These are phyloP conservation scores for Metalampra italica DNA, from an alignment of 2,888 invertebrate species.

Conservation along the genomic window DNA sequence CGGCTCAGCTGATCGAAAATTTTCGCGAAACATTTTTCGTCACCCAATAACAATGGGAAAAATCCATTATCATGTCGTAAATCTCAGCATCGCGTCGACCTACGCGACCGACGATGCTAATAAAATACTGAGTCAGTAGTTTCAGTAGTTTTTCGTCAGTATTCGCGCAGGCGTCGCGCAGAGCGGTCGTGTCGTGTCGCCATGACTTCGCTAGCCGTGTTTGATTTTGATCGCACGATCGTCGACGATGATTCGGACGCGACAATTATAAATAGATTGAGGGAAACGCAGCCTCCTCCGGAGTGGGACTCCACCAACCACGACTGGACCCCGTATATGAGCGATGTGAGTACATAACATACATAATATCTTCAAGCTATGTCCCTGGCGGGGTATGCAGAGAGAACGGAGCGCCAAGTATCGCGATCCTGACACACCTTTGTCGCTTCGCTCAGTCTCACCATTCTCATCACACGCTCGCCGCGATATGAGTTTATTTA, in stretches of 20 bases:
- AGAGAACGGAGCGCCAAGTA: no score
- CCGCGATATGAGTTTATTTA: no score
- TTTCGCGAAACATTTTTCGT: slow-evolving; percentile 4
- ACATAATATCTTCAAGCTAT: no score
- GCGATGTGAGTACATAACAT: slow-evolving; percentile 50
- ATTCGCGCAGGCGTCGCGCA: slow-evolving; percentile 9
- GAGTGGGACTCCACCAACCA: slow-evolving; percentile 56
- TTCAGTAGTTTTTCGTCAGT: background rate
- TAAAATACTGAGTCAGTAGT: background rate
- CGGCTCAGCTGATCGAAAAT: slow-evolving; percentile 16
- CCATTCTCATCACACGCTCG: no score
- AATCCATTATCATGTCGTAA: slow-evolving; percentile 23
- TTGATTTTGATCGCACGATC: slow-evolving; percentile 70
- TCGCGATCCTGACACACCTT: no score
- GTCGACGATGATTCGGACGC: slow-evolving; percentile 68
- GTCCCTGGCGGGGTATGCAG: no score
- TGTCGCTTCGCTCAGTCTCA: no score
- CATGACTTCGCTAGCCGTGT: slow-evolving; percentile 61
- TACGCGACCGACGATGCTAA: background rate
- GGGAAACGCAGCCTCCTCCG: slow-evolving; percentile 60
- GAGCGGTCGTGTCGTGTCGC: slow-evolving; percentile 31
- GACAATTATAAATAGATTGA: slow-evolving; percentile 58
- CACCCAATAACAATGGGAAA: slow-evolving; percentile 20
- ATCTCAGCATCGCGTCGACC: slow-evolving; percentile 12
- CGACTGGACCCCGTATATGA: slow-evolving; percentile 74